Evolutionary conservation across 2,888 invertebrate genomes (phyloP).

Genomic region (Melieria picta): DNA sequence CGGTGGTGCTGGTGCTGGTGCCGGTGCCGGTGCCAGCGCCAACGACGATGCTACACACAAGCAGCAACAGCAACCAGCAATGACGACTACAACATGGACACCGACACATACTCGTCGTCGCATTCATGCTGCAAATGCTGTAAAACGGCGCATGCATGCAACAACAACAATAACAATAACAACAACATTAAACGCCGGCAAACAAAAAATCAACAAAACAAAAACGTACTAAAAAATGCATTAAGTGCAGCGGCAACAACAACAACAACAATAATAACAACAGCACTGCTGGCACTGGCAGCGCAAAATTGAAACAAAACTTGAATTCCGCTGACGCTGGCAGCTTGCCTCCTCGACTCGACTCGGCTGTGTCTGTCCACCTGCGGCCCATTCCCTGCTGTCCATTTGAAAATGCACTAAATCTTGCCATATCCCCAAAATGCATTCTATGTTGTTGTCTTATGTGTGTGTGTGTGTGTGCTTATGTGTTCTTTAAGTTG

Average conservation of each 20-base stretch:
- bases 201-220: background rate
- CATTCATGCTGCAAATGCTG: too few relatives aligned
- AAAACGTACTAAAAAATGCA: background rate
- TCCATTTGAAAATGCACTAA: slow-evolving; percentile 10
- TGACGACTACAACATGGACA: background rate
- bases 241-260: slow-evolving; percentile 46
- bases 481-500: too few relatives aligned
- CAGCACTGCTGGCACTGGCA: background rate
- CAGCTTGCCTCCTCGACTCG: background rate
- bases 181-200: too few relatives aligned
- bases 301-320: slow-evolving; percentile 43
- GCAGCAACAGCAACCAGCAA: background rate
- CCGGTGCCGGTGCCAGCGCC: background rate
- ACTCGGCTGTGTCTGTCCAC: background rate
- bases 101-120: background rate
- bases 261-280: slow-evolving; percentile 38
- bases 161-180: background rate
- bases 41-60: background rate
- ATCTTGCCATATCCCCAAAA: slow-evolving; percentile 23
- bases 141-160: background rate
- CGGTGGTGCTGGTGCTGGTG: slow-evolving; percentile 26
- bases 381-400: background rate
- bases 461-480: background rate
- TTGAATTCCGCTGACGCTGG: slow-evolving; percentile 29
- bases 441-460: slow-evolving; percentile 19